These are phyloP conservation scores for Hyposmocoma kahamanoa DNA, from an alignment of 1,140 invertebrate species.

Conservation along the genomic window DNA sequence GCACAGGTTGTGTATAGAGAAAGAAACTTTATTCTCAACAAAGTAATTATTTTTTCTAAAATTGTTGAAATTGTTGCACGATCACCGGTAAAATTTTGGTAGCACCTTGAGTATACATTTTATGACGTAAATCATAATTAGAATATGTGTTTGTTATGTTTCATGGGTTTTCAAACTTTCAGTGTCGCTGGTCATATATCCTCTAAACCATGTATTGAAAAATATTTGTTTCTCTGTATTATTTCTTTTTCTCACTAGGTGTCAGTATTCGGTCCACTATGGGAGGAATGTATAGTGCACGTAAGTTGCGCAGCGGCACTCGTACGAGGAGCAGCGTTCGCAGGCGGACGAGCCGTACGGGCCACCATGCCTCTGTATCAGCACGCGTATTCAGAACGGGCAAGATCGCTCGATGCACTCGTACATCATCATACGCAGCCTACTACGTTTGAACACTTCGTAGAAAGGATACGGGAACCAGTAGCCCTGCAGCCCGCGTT, in stretches of 20 bases:
- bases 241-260: conserved; percentile 74
- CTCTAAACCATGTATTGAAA: no score
- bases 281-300: conserved; percentile 96
- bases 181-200: no score
- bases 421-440: conserved; percentile 90
- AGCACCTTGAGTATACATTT: no score
- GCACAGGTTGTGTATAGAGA: no score
- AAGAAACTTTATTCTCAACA: no score
- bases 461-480: conserved; percentile 49
- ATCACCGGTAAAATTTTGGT: no score
- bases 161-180: no score
- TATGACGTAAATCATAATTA: no score
- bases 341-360: conserved; percentile 93
- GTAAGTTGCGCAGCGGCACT: conserved; percentile 90
- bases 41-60: no score
- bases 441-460: conserved; percentile 87
- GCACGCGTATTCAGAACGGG: conserved; percentile 94
- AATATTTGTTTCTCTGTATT: neutral
- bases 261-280: conserved; percentile 96
- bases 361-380: conserved; percentile 92
- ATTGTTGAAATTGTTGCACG: no score
- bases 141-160: no score
- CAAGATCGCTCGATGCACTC: conserved; percentile 90
- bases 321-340: conserved; percentile 92
- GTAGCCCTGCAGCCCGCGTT: conserved; percentile 17